Evolutionary conservation across 2,113 vertebrate genomes (phyloP).

Genomic region (Dascyllus trimaculatus): DNA sequence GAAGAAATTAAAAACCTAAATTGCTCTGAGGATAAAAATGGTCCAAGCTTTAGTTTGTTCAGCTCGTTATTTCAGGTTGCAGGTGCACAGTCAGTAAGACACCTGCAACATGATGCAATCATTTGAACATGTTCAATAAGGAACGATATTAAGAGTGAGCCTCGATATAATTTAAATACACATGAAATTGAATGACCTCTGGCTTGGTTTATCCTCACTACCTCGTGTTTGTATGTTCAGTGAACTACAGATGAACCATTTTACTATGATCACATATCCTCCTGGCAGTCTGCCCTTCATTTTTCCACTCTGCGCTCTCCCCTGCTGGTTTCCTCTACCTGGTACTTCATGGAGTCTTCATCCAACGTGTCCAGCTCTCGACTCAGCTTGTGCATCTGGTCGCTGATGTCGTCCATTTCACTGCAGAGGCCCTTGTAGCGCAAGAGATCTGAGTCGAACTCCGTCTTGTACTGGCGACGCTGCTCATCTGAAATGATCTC

Average conservation of each 20-base stretch:
- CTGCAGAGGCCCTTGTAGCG: conserved; percentile 87
- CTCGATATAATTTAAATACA: no score
- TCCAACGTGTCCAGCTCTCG: conserved; percentile 84
- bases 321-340: conserved; percentile 78
- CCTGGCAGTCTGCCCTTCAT: background rate
- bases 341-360: conserved; percentile 82
- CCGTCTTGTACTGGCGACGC: conserved; percentile 85
- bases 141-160: no score
- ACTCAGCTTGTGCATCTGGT: conserved; percentile 86
- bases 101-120: no score
- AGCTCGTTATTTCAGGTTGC: no score
- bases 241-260: background rate
- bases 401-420: conserved; percentile 86
- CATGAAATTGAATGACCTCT: background rate
- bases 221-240: background rate
- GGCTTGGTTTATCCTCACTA: background rate
- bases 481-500: conserved; percentile 83
- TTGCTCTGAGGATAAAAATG: no score
- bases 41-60: no score
- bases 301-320: background rate
- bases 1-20: no score
- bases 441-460: conserved; percentile 85
- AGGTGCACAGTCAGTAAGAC: no score
- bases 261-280: background rate
- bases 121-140: no score